These are phyloP conservation scores for Teleogryllus occipitalis DNA, from an alignment of 1,140 invertebrate species.

Conservation along the genomic window DNA sequence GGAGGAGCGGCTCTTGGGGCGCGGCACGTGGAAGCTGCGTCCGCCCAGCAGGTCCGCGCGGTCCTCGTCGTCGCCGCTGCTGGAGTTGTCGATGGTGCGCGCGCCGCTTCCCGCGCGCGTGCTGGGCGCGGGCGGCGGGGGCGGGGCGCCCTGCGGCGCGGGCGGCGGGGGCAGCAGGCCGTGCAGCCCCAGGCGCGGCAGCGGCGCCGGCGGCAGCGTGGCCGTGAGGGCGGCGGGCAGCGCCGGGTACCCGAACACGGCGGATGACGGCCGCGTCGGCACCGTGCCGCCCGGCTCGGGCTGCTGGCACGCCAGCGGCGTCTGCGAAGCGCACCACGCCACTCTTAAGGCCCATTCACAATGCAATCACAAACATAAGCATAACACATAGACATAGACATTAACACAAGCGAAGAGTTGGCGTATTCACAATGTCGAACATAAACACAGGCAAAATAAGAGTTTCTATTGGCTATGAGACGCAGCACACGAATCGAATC, in stretches of 20 bases:
- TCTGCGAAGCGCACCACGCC: background rate
- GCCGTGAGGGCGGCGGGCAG: conserved; percentile 36
- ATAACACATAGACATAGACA: too few relatives aligned
- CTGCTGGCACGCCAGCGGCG: conserved; percentile 33
- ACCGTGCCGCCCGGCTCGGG: conserved; percentile 50
- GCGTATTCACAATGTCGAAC: too few relatives aligned
- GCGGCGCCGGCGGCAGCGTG: conserved; percentile 55
- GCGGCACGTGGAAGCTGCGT: conserved; percentile 57
- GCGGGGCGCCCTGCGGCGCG: background rate
- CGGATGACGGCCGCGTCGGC: conserved; percentile 67
- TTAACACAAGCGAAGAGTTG: too few relatives aligned
- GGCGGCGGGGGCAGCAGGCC: background rate
- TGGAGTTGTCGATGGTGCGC: conserved; percentile 30
- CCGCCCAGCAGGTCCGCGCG: conserved; percentile 62
- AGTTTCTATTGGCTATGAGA: too few relatives aligned
- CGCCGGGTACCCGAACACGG: conserved; percentile 69
- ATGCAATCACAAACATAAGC: too few relatives aligned
- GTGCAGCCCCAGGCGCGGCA: conserved; percentile 45
- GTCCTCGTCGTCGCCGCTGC: conserved; percentile 59
- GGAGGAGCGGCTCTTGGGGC: conserved; percentile 67
- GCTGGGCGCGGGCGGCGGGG: background rate
- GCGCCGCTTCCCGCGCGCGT: background rate
- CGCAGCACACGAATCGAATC: too few relatives aligned
- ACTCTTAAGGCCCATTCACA: too few relatives aligned
- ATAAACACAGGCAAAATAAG: too few relatives aligned